These are phyloP conservation scores for Apocrypta bakeri DNA, from an alignment of 1,140 invertebrate genomes.

Conservation along the genomic window DNA sequence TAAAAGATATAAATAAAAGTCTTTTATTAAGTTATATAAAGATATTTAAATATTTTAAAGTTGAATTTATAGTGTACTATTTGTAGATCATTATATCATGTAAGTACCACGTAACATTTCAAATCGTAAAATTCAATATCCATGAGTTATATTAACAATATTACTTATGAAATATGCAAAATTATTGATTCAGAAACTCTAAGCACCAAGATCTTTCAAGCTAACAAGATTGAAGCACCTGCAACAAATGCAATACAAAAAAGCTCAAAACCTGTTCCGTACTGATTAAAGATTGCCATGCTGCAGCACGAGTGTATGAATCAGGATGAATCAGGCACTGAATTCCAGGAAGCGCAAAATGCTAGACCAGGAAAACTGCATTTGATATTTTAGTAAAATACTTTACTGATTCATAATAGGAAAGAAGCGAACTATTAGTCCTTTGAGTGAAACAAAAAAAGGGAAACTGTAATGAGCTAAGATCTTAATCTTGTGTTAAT, in stretches of 20 bases:
- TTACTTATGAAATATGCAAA: neutral
- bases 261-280: neutral
- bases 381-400: no score
- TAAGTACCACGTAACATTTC: neutral
- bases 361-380: neutral
- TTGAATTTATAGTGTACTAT: neutral
- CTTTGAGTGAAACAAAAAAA: conserved; percentile 14
- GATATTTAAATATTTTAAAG: neutral
- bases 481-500: neutral
- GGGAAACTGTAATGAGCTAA: conserved; percentile 39
- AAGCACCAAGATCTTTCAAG: neutral
- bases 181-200: neutral
- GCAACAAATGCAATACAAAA: neutral
- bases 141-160: neutral
- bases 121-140: neutral
- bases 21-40: no score
- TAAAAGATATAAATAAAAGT: no score
- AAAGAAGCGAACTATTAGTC: neutral
- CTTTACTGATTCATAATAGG: neutral
- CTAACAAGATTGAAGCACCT: neutral
- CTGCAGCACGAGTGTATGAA: conserved; percentile 3
- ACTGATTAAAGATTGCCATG: neutral
- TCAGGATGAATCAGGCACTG: conserved; percentile 23
- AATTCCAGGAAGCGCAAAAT: neutral
- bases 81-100: neutral